Base-by-base conservation (phyloP, 2,888 invertebrate genomes). In the Cremastinae sp. region DNA sequence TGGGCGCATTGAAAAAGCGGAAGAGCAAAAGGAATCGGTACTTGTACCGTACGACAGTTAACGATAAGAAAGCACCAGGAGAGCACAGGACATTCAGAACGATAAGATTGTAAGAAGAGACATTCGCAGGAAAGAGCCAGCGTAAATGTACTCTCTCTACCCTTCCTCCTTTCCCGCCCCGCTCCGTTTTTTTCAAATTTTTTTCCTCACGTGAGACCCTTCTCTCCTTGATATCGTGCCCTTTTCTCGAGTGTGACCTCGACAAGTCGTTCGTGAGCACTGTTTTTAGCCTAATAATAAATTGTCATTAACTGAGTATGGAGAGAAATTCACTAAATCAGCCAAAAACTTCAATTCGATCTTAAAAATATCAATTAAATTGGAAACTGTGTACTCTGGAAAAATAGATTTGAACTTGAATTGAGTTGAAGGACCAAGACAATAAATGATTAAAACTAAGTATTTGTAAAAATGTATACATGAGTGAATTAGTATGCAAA, bases 31-130 rank as follows among this genome's bases (percentile, higher is more conserved):
- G 69, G 65, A 74, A 75, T 69, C 71, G 71, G 77, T 77, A 77
- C 79, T 71, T 80, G 79, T 80, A 80, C 72, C 70, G 73, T 70
- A 79, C 75, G 80, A 80, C 79, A 75, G 72, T 80, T 73, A 74
- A 66, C 78, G 80, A 80, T 80, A 80, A 80, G 79, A 76, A 70
- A 74, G 79, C 75, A 79, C 74, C 79, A 75, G 51, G 56, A 71
- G 77, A 79, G 78, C 77, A 74, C 70, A 59, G 51, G 70, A 80
- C 80, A 80, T 80, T 28, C 78, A 80, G 56, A 16, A 47, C 73
- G 80, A 80, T 80, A 80, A 80, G 80, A 80, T 80, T 79, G 76
- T 66, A 74, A 45, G 71, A 75, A 53, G 66, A 51, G 68, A 69
- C 76, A 71, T 78, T 81, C 79, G 80, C 83, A 75, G 72, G 80